A percentile compares a stretch with the other conserved stretches of the same genome.
Conservation (phyloP, 2,797 vertebrate species). For the Gobio occitaniae region DNA sequence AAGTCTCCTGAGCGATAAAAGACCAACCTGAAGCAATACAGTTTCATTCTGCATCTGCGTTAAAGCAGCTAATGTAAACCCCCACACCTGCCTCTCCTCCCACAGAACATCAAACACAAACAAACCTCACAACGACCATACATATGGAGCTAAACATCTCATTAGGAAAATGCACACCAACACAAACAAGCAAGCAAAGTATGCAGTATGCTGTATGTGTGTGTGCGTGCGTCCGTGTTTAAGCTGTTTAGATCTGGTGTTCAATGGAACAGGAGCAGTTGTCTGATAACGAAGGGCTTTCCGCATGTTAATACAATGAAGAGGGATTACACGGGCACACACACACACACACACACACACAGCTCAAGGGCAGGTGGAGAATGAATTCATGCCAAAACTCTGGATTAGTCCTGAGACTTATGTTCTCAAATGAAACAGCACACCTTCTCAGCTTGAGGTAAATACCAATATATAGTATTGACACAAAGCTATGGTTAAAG, state of each 20-base stretch:
- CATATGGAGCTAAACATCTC: not conserved
- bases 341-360: not conserved
- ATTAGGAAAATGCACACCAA: not conserved
- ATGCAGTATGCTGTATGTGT: not conserved
- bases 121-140: not conserved
- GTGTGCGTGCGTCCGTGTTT: not conserved
- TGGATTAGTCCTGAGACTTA: not conserved
- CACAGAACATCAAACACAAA: not conserved
- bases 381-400: slow-evolving; percentile 17
- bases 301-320: slow-evolving; percentile 23
- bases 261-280: not conserved
- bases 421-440: not conserved
- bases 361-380: slow-evolving; percentile 36
- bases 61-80: slow-evolving; percentile 26
- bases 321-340: slow-evolving; percentile 3
- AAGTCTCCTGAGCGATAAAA: not conserved
- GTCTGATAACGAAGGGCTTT: slow-evolving; percentile 14
- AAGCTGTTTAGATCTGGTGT: slow-evolving; percentile 5
- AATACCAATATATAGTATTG: not conserved
- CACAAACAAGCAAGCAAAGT: not conserved
- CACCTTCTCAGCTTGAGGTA: not conserved
- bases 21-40: slow-evolving; percentile 11
- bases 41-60: not conserved
- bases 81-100: slow-evolving; percentile 18
- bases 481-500: not conserved